phyloP scores from a whole-genome alignment of 2,113 vertebrate genomes.

The Heterocephalus glaber region DNA sequence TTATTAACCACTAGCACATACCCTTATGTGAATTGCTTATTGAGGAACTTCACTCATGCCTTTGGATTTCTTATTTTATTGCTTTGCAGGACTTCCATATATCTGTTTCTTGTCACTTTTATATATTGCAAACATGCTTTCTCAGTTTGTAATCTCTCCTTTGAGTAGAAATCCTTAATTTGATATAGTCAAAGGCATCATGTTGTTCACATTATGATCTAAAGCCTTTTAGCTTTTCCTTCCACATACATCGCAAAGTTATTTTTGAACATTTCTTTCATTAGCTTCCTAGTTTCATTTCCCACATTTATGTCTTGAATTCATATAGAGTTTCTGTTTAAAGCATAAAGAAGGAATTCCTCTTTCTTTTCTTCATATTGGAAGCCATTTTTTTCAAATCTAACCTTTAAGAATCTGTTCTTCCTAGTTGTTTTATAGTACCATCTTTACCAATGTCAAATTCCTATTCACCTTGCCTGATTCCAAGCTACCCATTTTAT shows the following conservation, averaged over 20 bases:
- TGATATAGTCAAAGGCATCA: background rate
- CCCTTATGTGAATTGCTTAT: background rate
- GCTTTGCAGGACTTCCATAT: background rate
- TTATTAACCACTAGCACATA: background rate
- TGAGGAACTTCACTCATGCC: background rate
- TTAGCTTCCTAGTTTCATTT: background rate
- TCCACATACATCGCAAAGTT: background rate
- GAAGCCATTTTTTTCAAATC: background rate
- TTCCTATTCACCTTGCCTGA: background rate
- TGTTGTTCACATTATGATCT: background rate
- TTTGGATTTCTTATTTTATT: slow-evolving; percentile 32
- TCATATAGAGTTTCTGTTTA: background rate
- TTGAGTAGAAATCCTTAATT: slow-evolving; percentile 3
- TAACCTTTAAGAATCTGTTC: background rate
- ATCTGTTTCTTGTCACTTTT: background rate
- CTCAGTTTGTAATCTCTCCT: background rate
- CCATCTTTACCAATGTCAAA: background rate
- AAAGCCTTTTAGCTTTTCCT: background rate
- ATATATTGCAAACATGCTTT: background rate
- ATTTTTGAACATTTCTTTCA: background rate
- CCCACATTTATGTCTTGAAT: background rate
- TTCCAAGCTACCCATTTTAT: background rate
- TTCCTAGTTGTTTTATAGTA: background rate
- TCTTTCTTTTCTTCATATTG: slow-evolving; percentile 15
- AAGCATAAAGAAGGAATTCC: background rate